Conservation (phyloP, 2,888 invertebrate species). For the Drosophila robusta region DNA sequence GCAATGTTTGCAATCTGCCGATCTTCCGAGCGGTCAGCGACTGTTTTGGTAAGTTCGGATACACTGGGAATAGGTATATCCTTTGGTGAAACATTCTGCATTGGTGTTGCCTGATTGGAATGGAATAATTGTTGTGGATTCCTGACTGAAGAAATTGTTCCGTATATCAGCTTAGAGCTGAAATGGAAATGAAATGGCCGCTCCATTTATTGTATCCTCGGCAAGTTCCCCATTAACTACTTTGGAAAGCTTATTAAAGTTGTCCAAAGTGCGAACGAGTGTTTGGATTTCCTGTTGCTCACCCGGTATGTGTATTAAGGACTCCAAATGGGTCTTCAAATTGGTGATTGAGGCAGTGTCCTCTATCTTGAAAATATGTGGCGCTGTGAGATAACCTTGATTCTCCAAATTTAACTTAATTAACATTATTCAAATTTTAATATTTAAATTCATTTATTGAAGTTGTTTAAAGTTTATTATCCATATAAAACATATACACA, state of each 20-base stretch:
- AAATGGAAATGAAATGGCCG: slow-evolving; percentile 47
- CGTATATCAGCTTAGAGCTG: slow-evolving; percentile 33
- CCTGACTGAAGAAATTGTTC: slow-evolving; percentile 22
- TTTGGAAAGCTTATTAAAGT: slow-evolving; percentile 15
- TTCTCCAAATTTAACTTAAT: slow-evolving; percentile 50
- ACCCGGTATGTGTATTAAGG: slow-evolving; percentile 21
- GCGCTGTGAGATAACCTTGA: slow-evolving; percentile 24
- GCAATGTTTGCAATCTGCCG: not conserved
- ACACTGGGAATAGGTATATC: not conserved
- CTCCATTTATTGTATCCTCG: slow-evolving; percentile 33
- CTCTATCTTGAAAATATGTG: slow-evolving; percentile 23
- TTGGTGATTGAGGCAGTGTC: slow-evolving; percentile 26
- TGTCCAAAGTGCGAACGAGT: slow-evolving; percentile 14
- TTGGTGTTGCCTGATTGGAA: too few relatives aligned
- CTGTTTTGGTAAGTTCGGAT: not conserved
- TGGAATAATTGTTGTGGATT: not conserved
- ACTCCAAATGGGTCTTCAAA: slow-evolving; percentile 28
- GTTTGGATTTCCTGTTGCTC: slow-evolving; percentile 33
- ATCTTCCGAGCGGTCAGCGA: not conserved
- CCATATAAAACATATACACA: too few relatives aligned
- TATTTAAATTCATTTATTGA: not conserved
- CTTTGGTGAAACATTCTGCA: not conserved
- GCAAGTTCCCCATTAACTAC: slow-evolving; percentile 15
- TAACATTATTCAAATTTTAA: slow-evolving; percentile 26
- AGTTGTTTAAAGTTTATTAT: too few relatives aligned